phyloP scores from a whole-genome alignment of 2,888 invertebrate genomes.

The Yponomeuta cagnagella region DNA sequence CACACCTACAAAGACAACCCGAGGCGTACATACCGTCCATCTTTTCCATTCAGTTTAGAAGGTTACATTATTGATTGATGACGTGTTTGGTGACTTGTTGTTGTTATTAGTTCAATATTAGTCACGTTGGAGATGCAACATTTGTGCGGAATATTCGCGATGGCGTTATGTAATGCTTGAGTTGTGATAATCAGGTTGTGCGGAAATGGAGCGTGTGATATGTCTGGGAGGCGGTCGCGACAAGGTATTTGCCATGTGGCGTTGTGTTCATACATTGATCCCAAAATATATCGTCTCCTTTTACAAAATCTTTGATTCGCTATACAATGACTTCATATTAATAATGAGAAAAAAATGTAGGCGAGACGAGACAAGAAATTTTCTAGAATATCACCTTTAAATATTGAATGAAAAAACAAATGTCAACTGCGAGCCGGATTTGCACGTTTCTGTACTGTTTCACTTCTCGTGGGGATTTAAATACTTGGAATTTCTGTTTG shows the following conservation, averaged over 20 bases:
- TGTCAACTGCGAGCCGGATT: too few relatives aligned
- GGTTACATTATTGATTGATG: conserved; percentile 25
- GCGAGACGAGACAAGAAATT: too few relatives aligned
- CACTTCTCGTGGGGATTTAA: too few relatives aligned
- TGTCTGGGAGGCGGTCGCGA: conserved; percentile 1
- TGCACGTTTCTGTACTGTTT: too few relatives aligned
- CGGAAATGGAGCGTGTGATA: conserved; percentile 9
- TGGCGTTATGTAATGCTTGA: not conserved
- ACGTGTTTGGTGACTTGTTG: too few relatives aligned
- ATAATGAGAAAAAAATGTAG: too few relatives aligned
- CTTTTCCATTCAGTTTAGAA: conserved; percentile 34
- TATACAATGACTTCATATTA: too few relatives aligned
- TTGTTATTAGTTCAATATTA: conserved; percentile 17
- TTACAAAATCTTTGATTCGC: not conserved
- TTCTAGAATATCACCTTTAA: too few relatives aligned
- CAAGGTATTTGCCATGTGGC: not conserved
- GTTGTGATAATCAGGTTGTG: conserved; percentile 13
- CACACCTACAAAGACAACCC: not conserved
- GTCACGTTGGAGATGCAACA: not conserved
- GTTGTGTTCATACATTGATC: not conserved
- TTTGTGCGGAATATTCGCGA: not conserved
- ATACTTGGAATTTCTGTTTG: too few relatives aligned
- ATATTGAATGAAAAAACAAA: too few relatives aligned
- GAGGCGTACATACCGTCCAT: conserved; percentile 40
- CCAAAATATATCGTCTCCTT: not conserved